Percentiles rank a stretch among this genome's conserved stretches.
phyloP scores from a whole-genome alignment of 64 coral and sea anemone genomes.

The Trachythela sp. region DNA sequence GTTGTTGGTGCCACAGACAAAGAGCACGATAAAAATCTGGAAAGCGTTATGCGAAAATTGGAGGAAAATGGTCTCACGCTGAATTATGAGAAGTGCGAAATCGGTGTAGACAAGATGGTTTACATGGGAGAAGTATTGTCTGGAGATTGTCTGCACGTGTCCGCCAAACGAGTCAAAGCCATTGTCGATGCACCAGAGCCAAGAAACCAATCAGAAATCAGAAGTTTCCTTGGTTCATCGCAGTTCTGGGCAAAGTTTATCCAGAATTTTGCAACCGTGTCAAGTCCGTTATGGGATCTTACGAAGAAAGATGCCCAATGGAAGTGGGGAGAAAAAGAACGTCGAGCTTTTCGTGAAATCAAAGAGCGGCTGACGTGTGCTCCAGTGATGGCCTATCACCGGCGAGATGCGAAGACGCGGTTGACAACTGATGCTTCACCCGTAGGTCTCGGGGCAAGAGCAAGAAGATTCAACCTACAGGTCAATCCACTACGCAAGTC shows the following conservation, averaged over 20 bases:
- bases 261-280: neutral
- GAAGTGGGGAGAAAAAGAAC: neutral
- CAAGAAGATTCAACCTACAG: neutral
- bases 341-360: neutral
- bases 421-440: neutral
- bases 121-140: neutral
- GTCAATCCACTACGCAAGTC: neutral
- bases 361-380: neutral
- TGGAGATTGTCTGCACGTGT: neutral
- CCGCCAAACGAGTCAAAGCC: neutral
- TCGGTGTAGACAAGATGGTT: neutral
- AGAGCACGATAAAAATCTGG: neutral
- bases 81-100: neutral
- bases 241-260: neutral
- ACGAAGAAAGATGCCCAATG: neutral
- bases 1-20: neutral
- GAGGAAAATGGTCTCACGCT: neutral
- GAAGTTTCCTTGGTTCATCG: neutral
- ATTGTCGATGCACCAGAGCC: neutral
- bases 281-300: neutral
- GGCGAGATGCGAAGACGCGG: neutral
- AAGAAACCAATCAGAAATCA: neutral
- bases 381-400: neutral
- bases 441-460: neutral
- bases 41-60: neutral